Conservation (phyloP, 2,797 vertebrate species). For the Numenius phaeopus region DNA sequence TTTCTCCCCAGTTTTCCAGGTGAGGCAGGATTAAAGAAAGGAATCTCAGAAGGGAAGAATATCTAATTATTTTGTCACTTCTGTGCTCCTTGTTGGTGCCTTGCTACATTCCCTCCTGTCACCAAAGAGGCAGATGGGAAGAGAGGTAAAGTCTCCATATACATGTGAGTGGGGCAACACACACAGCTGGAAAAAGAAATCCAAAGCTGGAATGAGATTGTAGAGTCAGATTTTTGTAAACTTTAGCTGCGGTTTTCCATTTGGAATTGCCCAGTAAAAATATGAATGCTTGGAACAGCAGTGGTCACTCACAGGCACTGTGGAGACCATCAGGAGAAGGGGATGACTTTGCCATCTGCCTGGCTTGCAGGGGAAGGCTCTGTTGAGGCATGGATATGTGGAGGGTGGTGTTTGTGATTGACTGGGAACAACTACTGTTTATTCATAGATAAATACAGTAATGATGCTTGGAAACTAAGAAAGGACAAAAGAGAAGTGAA, state of each 20-base stretch:
- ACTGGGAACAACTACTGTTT: background rate
- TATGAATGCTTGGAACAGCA: background rate
- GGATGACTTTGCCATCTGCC: background rate
- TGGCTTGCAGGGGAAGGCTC: background rate
- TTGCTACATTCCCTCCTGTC: rapidly evolving
- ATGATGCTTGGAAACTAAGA: background rate
- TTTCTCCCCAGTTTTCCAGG: background rate
- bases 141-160: background rate
- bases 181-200: background rate
- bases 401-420: background rate
- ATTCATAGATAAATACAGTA: background rate
- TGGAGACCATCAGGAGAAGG: background rate
- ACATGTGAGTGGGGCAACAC: background rate
- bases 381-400: background rate
- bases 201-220: background rate
- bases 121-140: background rate
- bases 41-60: background rate
- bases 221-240: background rate
- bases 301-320: background rate
- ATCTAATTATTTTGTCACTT: background rate
- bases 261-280: background rate
- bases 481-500: background rate
- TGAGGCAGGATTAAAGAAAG: background rate
- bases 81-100: background rate
- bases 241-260: background rate